These are phyloP conservation scores for Buceros bicornis DNA, from an alignment of 2,797 vertebrate species.

Conservation along the genomic window DNA sequence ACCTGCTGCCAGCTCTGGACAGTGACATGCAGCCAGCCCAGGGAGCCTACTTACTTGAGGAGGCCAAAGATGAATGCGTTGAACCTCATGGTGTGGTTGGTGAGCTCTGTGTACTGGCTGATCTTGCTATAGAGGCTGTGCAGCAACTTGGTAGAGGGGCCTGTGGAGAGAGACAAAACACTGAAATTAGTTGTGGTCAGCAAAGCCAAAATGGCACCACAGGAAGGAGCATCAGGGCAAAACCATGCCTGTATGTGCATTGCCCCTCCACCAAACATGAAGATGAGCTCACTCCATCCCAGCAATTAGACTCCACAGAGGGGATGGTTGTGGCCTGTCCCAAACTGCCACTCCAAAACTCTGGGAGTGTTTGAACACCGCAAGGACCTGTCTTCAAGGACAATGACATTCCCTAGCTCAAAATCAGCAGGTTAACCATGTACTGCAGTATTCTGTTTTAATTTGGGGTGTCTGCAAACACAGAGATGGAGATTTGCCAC, in stretches of 20 bases:
- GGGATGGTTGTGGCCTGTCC: not conserved
- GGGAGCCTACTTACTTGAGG: conserved; percentile 89
- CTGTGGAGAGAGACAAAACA: conserved; percentile 69
- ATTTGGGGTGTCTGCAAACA: not conserved
- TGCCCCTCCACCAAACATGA: not conserved
- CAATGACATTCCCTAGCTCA: not conserved
- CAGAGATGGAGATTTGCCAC: not conserved
- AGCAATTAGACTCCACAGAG: not conserved
- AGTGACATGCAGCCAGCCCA: not conserved
- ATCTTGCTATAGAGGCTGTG: conserved; percentile 91
- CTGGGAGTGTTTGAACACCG: not conserved
- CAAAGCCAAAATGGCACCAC: not conserved
- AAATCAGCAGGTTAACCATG: not conserved
- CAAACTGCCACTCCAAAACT: not conserved
- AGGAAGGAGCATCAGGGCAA: not conserved
- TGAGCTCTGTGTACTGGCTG: conserved; percentile 93
- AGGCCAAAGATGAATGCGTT: conserved; percentile 97
- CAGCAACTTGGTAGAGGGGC: conserved; percentile 93
- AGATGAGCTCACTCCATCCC: not conserved
- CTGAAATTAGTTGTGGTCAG: not conserved
- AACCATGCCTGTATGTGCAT: not conserved
- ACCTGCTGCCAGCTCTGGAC: not conserved
- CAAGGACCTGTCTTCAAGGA: not conserved
- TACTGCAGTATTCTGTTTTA: not conserved
- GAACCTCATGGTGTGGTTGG: conserved; percentile 92